Evolutionary conservation across 1,140 invertebrate genomes (phyloP), one percentile per base, ranked within the genome.

Genomic region (Chironomus tepperi): DNA sequence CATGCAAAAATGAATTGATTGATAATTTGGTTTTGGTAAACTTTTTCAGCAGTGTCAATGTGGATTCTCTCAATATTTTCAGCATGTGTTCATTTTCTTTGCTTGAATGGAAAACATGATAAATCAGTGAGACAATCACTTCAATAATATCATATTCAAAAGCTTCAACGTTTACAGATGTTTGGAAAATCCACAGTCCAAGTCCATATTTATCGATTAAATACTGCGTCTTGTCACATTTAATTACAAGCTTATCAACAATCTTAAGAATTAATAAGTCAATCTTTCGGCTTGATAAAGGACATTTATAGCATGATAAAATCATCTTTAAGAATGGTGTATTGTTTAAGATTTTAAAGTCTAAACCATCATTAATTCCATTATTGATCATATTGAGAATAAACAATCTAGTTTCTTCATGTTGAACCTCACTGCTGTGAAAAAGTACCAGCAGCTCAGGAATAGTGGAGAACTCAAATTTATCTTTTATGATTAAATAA

Each of bases 381-480:
- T 90, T 87, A 6, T 84, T 78, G 18, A 92, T 81, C 8, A 90
- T 80, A 78, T 86, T 82, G 10, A 92, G 81, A 43, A 92, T 88
- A 84, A 91, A 93, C 74, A 83, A 80, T 57, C 89, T 84, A 75
- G 89, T 87, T 7, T 81, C 78, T 67, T 81, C 82, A 76, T 85
- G 84, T 57, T 90, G 84, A 2, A 89, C 80, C 75, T 89, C 86
- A 7, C 86, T 85, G 72, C 87, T 90, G 77, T 90, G 87, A 75
- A 91, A 87, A 24, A 92, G 83, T 64, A 88, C 87, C 74, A 90
- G 86, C 77, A 92, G 87, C 80, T 92, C 91, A 1, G 91, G 91
- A 76, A 92, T 87, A 21, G 85, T 85, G 42, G 84, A 83, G 18
- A 92, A 82, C 79, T 91, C 86, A 24, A 91, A 79, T n/a, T 84